Evolutionary conservation across 2,888 invertebrate genomes (phyloP).

Genomic region (Troides helena): DNA sequence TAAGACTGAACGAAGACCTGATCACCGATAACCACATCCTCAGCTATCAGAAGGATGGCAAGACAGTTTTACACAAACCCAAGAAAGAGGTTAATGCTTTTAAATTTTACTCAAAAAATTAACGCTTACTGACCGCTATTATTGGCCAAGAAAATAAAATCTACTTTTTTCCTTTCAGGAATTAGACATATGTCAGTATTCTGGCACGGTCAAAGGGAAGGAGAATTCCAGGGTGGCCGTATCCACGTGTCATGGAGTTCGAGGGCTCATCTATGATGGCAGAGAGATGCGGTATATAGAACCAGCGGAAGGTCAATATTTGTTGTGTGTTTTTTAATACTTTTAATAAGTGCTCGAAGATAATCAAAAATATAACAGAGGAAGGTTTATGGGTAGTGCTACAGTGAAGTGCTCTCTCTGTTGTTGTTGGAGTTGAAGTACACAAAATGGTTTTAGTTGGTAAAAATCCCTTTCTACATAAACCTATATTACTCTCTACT

Average conservation of each 20-base stretch:
- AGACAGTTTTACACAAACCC: constrained; percentile 78
- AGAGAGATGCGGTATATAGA: constrained; percentile 86
- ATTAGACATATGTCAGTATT: constrained; percentile 87
- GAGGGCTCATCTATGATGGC: constrained; percentile 91
- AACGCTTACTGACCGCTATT: not conserved
- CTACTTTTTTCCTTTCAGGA: constrained; percentile 76
- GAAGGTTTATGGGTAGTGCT: too few species aligned
- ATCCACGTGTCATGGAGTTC: constrained; percentile 88
- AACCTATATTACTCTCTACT: too few species aligned
- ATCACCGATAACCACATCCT: constrained; percentile 84
- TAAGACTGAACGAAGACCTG: constrained; percentile 86
- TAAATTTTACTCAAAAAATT: too few species aligned
- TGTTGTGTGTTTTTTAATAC: not conserved
- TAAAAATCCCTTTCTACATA: too few species aligned
- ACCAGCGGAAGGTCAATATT: constrained; percentile 54
- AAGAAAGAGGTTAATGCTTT: constrained; percentile 68
- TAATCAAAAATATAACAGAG: not conserved
- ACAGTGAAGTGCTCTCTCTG: too few species aligned
- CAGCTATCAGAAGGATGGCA: constrained; percentile 78
- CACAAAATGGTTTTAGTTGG: too few species aligned
- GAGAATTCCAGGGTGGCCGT: constrained; percentile 89
- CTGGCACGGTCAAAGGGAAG: constrained; percentile 85
- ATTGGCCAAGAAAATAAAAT: not conserved
- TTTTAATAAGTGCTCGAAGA: not conserved
- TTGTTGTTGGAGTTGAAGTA: too few species aligned